Evolutionary conservation across 2,888 invertebrate genomes (phyloP), one percentile per base, ranked within the genome.

Genomic region (Tanaodytes sp.): DNA sequence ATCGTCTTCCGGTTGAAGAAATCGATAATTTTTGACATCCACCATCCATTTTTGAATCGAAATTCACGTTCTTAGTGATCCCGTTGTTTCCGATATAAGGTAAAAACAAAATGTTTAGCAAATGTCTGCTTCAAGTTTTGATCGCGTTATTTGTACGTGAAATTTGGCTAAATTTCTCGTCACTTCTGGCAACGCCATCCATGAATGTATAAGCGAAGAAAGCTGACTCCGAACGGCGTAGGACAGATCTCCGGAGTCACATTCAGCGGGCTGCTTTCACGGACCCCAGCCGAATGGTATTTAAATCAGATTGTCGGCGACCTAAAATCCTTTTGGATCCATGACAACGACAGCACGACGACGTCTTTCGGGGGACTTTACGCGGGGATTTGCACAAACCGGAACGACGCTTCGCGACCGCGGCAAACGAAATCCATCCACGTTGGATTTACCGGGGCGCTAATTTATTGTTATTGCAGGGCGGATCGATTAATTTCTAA

Each of bases 231-330:
- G 14, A 12, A 12, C 30, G 36, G 20, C 27, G 12, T 40, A 48
- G 49, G 42, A 57, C 27, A 59, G 69, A 70, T 61, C 49, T 58
- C 14, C 23, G 11, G 20, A 30, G 49, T 43, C 12, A 48, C 58
- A 58, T 51, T 59, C 48, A n/a, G 30, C 37, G 42, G 51, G 52
- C 19, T 19, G 52, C 59, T 61, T 69, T 69, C 30, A 30, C 23
- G 52, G 39, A 61, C 65, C 64, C 62, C 62, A n/a, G 59, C 46
- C 54, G 71, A 70, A 73, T 72, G 71, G 73, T 73, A 76, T 76
- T 76, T 73, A 74, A 76, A 76, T 76, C 73, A 74, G 68, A 62
- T 62, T 65, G 65, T 23, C 68, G 66, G 58, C 55, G 67, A 66
- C 58, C 62, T 51, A 48, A 71, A 68, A 73, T 74, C 66, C 69